phyloP scores from a whole-genome alignment of 2,797 vertebrate genomes.

The Alouatta caraya region DNA sequence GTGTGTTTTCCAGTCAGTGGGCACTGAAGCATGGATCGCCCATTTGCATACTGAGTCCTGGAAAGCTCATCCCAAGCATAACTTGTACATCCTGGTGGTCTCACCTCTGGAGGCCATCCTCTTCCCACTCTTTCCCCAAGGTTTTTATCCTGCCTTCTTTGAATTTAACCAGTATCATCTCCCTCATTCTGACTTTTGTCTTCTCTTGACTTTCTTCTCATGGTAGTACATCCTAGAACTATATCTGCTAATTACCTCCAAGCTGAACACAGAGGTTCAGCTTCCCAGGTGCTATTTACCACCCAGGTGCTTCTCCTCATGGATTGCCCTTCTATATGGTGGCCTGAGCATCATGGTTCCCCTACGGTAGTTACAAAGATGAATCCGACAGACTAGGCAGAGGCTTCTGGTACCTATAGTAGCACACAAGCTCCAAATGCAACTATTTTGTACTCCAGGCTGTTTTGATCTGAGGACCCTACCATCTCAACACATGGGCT shows the following conservation, averaged over 20 bases:
- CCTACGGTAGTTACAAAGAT: not conserved
- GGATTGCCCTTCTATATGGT: not conserved
- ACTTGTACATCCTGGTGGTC: not conserved
- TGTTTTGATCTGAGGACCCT: not conserved
- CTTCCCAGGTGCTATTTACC: not conserved
- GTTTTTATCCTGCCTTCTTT: not conserved
- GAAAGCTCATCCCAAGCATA: not conserved
- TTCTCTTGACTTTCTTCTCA: not conserved
- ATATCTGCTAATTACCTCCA: not conserved
- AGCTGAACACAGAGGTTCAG: not conserved
- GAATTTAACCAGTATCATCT: not conserved
- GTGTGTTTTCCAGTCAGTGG: not conserved
- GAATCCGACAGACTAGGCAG: not conserved
- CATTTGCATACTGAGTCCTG: not conserved
- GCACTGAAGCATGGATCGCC: not conserved
- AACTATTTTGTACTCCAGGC: no score
- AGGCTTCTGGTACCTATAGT: no score
- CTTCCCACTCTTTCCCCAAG: not conserved
- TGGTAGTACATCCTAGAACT: not conserved
- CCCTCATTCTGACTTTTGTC: not conserved
- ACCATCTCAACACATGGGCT: not conserved
- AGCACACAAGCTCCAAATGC: not conserved
- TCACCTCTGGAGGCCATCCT: not conserved
- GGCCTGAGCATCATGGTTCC: not conserved
- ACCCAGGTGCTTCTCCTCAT: not conserved